Base-by-base conservation (phyloP, 2,888 invertebrate genomes). In the Scaptomyza polygonia region DNA sequence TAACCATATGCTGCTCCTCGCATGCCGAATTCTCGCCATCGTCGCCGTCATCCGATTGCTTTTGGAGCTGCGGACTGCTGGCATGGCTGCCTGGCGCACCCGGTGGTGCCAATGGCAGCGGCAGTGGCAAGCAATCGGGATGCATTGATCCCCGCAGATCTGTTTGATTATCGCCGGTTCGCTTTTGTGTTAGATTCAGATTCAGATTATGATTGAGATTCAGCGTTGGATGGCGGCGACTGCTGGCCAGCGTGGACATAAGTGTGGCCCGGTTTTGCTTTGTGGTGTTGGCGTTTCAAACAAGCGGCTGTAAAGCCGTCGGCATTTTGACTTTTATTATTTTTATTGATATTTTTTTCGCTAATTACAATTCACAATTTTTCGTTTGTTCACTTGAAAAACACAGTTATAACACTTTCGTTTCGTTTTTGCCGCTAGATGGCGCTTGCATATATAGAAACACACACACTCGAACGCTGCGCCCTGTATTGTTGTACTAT, bases 101-200 rank as follows among this genome's bases (percentile, higher is more conserved):
- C 7, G 67, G 36, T 36, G 36, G 29, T 3, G 57, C 67, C 74
- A 89, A 84, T 69, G 90, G 79, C 79, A 90, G 85, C 76, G 90
- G 83, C 79, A 90, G 9, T 14, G 85, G 79, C 78, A 91, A 68
- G 65, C 90, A 90, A 78, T 91, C 91, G 69, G 91, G 91, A 89
- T 91, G 91, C 91, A 91, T 91, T 65, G 77, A 52, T 42, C 11
- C 53, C 63, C 48, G 65, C 32, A 9, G 70, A 59, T 68, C 67
- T 62, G 67, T 61, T 27, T 43, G 47, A 25, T 43, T 40, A 32
- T 47, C 45, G 56, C 14, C 39, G 63, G 45, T 63, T 40, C 58
- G 56, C 49, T 59, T 79, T 48, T 72, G 62, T 52, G 67, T 76
- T n/a, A n/a, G 49, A 25, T 34, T 49, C 1, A 16, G 32, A 21